phyloP scores from a whole-genome alignment of 2,113 vertebrate species.

The Entelurus aequoreus region DNA sequence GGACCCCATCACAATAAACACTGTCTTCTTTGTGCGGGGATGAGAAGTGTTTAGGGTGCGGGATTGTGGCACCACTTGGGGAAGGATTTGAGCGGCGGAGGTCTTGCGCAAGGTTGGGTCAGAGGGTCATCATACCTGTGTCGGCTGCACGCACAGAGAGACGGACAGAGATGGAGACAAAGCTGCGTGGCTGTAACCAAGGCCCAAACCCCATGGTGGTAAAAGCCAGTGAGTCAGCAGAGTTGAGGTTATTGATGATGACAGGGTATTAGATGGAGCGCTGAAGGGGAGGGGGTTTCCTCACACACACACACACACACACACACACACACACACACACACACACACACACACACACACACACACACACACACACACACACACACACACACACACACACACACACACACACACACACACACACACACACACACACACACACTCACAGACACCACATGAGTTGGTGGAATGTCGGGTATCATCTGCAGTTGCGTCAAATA shows the following conservation, averaged over 20 bases:
- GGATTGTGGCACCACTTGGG: not conserved
- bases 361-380: constrained; percentile 5
- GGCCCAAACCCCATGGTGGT: constrained; percentile 56
- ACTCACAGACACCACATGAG: not conserved
- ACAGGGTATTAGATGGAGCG: constrained; percentile 68
- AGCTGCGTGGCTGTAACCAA: constrained; percentile 56
- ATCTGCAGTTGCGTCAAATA: constrained; percentile 1
- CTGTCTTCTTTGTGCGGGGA: not conserved
- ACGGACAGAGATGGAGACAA: constrained; percentile 58
- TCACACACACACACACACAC: constrained; percentile 3
- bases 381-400: constrained; percentile 8
- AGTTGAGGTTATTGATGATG: constrained; percentile 71
- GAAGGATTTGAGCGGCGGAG: too few species aligned
- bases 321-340: constrained; percentile 7
- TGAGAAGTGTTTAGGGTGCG: not conserved
- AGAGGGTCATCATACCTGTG: too few species aligned
- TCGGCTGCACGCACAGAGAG: constrained; percentile 10
- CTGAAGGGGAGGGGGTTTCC: constrained; percentile 26
- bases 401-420: constrained; percentile 4
- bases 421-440: constrained; percentile 7
- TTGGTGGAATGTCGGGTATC: constrained; percentile 7
- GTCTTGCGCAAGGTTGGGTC: too few species aligned
- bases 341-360: constrained; percentile 1
- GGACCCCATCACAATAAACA: constrained; percentile 8
- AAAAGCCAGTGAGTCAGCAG: constrained; percentile 66